Base-by-base conservation (phyloP, 2,888 invertebrate genomes). In the Hydroisotoma schaefferi region DNA sequence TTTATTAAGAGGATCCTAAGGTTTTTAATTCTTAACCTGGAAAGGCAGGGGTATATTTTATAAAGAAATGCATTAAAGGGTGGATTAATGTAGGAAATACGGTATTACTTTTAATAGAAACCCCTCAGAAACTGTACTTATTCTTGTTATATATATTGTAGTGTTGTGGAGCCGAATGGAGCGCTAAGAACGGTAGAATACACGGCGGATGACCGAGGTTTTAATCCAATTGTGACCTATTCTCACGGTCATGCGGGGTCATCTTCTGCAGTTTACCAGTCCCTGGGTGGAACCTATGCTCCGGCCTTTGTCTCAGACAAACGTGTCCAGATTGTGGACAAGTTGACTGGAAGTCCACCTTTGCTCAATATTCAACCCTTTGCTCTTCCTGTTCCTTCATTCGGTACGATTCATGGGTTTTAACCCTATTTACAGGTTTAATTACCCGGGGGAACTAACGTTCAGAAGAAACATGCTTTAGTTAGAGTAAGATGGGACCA, bases 111-210 rank as follows among this genome's bases (percentile, higher is more conserved):
- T n/a, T n/a, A n/a, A n/a, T n/a, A n/a, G n/a, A n/a, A n/a, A n/a
- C n/a, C n/a, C n/a, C n/a, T 10, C 33, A 33, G 15, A 33, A 33
- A 33, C 8, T 33, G 33, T 10, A 33, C 8, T 10, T 10, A 33
- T 10, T 8, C 8, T 33, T 8, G 15, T 33, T 15, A 33, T 33
- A 5, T 47, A 20, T 43, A 43, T 53, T 55, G 10, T 44, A 71
- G 71, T 59, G 71, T 71, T 12, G 54, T 71, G 26, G 69, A 71
- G 28, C 71, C 71, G 15, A 67, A 69, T 49, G 71, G 71, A 23
- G 67, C 67, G 8, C 44, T 71, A 10, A 48, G 71, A n/a, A 67
- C 64, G 10, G 71, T 71, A 10, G 58, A 62, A 1, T 71, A 71
- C 55, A 65, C 59, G 5, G 69, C 69, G 10, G 71, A 71, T 40